A percentile compares a stretch with the other conserved stretches of the same genome.
Conservation (phyloP, 2,888 invertebrate genomes). For the Cheilosia pagana region DNA sequence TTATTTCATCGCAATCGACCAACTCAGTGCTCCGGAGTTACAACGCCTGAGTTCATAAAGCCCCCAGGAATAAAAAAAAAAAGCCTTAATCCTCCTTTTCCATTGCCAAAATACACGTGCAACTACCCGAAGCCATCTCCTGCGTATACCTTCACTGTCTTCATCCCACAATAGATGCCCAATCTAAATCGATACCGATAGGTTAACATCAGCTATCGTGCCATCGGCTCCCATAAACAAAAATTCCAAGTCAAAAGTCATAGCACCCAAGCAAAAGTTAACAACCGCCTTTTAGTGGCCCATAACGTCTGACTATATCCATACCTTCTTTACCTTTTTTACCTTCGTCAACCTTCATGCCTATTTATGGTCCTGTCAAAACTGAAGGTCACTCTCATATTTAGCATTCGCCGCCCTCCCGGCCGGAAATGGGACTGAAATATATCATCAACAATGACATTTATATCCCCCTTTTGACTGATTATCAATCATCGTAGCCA, state of each 20-base stretch:
- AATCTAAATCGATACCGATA: background rate
- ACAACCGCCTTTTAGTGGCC: slow-evolving; percentile 35
- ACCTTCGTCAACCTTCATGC: slow-evolving; percentile 34
- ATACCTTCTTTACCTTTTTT: background rate
- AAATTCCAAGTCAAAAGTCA: background rate
- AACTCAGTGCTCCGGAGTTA: too few species aligned
- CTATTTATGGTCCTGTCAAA: slow-evolving; percentile 62
- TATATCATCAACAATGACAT: slow-evolving; percentile 70
- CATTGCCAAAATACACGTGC: too few species aligned
- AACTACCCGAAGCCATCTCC: too few species aligned
- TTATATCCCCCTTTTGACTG: slow-evolving; percentile 66
- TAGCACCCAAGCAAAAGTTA: slow-evolving; percentile 10
- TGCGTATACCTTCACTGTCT: too few species aligned
- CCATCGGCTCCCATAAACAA: background rate
- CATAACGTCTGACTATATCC: slow-evolving; percentile 41
- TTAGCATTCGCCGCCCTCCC: slow-evolving; percentile 19
- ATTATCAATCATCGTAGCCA: slow-evolving; percentile 71
- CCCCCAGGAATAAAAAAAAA: too few species aligned
- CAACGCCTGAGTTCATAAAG: too few species aligned
- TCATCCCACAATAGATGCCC: background rate
- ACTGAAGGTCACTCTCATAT: slow-evolving; percentile 49
- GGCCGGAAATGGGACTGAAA: slow-evolving; percentile 34
- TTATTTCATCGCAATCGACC: too few species aligned
- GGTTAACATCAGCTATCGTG: background rate
- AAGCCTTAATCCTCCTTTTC: too few species aligned